phyloP scores from a whole-genome alignment of 2,113 vertebrate species.

The Ammodytes dubius region DNA sequence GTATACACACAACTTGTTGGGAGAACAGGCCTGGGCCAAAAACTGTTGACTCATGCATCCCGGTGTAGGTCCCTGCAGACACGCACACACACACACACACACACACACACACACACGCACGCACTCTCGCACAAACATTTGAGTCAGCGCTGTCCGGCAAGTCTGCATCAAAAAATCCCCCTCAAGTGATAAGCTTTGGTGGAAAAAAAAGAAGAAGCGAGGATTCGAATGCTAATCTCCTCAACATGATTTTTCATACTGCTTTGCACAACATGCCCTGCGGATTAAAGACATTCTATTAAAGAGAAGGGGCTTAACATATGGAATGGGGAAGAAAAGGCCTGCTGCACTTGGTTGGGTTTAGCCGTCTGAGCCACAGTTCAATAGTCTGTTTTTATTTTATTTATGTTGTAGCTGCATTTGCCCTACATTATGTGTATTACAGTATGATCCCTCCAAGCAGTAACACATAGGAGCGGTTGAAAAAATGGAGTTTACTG shows the following conservation, averaged over 20 bases:
- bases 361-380: conserved; percentile 72
- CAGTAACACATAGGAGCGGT: conserved; percentile 15
- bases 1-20: conserved; percentile 57
- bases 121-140: conserved; percentile 56
- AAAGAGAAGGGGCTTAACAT: conserved; percentile 77
- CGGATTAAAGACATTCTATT: conserved; percentile 85
- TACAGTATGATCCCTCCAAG: conserved; percentile 60
- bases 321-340: conserved; percentile 69
- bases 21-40: conserved; percentile 50
- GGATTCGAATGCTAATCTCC: conserved; percentile 80
- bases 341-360: conserved; percentile 63
- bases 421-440: conserved; percentile 32
- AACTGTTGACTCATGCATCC: conserved; percentile 76
- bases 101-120: not conserved
- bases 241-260: conserved; percentile 84
- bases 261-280: conserved; percentile 77
- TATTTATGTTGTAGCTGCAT: conserved; percentile 42
- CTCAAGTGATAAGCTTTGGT: conserved; percentile 76
- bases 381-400: conserved; percentile 60
- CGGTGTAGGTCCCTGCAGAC: conserved; percentile 61
- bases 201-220: conserved; percentile 47
- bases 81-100: conserved; percentile 12
- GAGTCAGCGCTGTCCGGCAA: conserved; percentile 65
- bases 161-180: conserved; percentile 64
- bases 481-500: conserved; percentile 19